Base-by-base conservation (phyloP, 2,888 invertebrate species). In the Yponomeuta sedellus region DNA sequence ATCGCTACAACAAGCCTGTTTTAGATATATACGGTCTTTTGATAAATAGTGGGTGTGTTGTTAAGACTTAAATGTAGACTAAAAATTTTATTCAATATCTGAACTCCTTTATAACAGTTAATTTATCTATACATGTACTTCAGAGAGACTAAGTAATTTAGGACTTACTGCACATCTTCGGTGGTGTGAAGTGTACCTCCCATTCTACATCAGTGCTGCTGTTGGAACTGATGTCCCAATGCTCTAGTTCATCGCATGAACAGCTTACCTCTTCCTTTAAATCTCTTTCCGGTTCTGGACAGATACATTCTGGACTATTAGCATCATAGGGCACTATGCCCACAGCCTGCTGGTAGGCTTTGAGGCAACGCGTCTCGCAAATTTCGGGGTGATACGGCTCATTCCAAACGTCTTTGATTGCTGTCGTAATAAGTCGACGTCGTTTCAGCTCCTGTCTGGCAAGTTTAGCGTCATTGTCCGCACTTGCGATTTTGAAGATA, bases 151-250 rank as follows among this genome's bases (percentile, higher is more conserved):
- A 52, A 16, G 16, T 16, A 52, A 52, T 52, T 59, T 59, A 25
- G 20, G 59, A 25, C 59, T 59, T 19, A 52, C 44, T 16, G 44
- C 44, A 52, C 44, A 12, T 52, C 16, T 52, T 52, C 44, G 88
- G 88, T 12, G 87, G 88, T 1, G 87, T 81, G 68, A 86, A 90
- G 66, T 86, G 84, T 65, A 90, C 77, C 70, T 88, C 88, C 88
- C 88, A 90, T 68, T 90, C 84, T 1, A 86, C 70, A 66, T 84
- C 85, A 56, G 86, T 72, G 0, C 86, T 88, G 66, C 80, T 81
- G 61, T 77, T 78, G 2, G 86, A 81, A 61, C 73, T 77, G 71
- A 44, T 2, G 11, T 59, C 66, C 56, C 76, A 73, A 12, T 16
- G 44, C 44, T 52, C 44, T 16, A 6, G 16, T n/a, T 79, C 77